These are phyloP conservation scores for Xyrichtys novacula DNA, from an alignment of 2,797 vertebrate genomes.

Conservation along the genomic window DNA sequence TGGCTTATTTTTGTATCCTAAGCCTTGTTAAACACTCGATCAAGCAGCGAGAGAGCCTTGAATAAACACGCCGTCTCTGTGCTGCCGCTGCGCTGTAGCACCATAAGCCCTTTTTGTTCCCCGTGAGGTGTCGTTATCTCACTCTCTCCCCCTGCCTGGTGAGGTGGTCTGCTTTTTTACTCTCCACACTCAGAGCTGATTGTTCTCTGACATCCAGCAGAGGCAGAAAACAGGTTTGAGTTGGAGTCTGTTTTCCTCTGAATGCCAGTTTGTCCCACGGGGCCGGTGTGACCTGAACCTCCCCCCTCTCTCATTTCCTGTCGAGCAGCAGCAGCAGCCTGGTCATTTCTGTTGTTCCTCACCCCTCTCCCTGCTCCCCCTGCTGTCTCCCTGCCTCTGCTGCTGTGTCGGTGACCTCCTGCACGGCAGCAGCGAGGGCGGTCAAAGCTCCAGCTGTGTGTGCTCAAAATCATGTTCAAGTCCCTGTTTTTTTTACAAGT, in stretches of 20 bases:
- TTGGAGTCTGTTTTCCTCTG: slow-evolving; percentile 22
- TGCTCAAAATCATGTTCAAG: slow-evolving; percentile 21
- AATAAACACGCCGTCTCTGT: slow-evolving; percentile 19
- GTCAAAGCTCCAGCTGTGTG: slow-evolving; percentile 21
- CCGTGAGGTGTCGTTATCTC: slow-evolving; percentile 10
- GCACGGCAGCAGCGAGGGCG: slow-evolving; percentile 22
- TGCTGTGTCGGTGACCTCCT: slow-evolving; percentile 33
- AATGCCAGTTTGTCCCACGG: slow-evolving; percentile 32
- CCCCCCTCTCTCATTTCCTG: slow-evolving; percentile 51
- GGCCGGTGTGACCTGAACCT: background rate
- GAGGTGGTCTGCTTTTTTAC: slow-evolving; percentile 24
- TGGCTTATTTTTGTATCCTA: slow-evolving; percentile 47
- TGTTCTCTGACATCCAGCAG: slow-evolving; percentile 22
- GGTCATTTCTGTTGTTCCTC: slow-evolving; percentile 47
- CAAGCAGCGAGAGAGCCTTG: slow-evolving; percentile 30
- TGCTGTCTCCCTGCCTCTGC: slow-evolving; percentile 26
- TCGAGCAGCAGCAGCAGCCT: slow-evolving; percentile 35
- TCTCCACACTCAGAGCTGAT: slow-evolving; percentile 1
- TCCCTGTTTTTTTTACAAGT: slow-evolving; percentile 32
- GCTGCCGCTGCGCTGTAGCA: slow-evolving; percentile 21
- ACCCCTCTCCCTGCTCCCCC: slow-evolving; percentile 17
- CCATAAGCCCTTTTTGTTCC: slow-evolving; percentile 24
- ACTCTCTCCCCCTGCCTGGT: background rate
- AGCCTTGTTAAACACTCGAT: slow-evolving; percentile 51
- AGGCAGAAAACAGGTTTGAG: slow-evolving; percentile 2